phyloP scores from a whole-genome alignment of 2,113 vertebrate genomes.

The Hypomesus transpacificus region DNA sequence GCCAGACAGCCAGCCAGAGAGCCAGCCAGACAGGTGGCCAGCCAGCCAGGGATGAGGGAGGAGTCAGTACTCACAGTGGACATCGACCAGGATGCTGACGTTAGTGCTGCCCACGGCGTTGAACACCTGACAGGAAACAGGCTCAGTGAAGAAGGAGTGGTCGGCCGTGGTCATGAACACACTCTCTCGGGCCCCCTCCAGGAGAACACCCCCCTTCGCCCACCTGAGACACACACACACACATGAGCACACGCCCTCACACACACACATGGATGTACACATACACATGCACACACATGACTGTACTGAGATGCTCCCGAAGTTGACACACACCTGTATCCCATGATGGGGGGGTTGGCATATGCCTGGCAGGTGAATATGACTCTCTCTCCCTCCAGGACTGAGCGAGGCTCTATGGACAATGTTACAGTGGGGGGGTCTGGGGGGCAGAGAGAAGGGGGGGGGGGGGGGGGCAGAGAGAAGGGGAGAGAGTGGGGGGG shows the following conservation, averaged over 20 bases:
- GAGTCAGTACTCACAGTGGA: slow-evolving; percentile 80
- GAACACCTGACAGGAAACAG: slow-evolving; percentile 93
- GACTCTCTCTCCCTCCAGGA: slow-evolving; percentile 89
- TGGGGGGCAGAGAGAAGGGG: slow-evolving; percentile 37
- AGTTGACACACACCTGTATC: slow-evolving; percentile 79
- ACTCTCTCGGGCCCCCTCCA: slow-evolving; percentile 83
- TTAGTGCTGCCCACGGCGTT: slow-evolving; percentile 95
- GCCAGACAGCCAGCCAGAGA: too few relatives aligned
- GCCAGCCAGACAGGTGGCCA: not conserved
- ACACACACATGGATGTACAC: not conserved
- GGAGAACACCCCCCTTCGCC: slow-evolving; percentile 87
- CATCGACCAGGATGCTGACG: slow-evolving; percentile 94
- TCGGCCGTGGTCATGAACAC: slow-evolving; percentile 89
- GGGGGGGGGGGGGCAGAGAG: not conserved
- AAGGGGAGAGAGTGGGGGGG: not conserved
- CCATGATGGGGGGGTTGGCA: slow-evolving; percentile 91
- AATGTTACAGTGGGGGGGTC: slow-evolving; percentile 88
- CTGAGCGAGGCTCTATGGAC: slow-evolving; percentile 91
- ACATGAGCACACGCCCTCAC: slow-evolving; percentile 1
- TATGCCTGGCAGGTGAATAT: slow-evolving; percentile 89
- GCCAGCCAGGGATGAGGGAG: not conserved
- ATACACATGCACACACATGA: not conserved
- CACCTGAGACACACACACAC: slow-evolving; percentile 68
- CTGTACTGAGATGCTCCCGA: not conserved
- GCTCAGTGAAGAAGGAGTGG: slow-evolving; percentile 95